Base-by-base conservation (phyloP, 2,113 vertebrate genomes). In the Xenopus laevis region DNA sequence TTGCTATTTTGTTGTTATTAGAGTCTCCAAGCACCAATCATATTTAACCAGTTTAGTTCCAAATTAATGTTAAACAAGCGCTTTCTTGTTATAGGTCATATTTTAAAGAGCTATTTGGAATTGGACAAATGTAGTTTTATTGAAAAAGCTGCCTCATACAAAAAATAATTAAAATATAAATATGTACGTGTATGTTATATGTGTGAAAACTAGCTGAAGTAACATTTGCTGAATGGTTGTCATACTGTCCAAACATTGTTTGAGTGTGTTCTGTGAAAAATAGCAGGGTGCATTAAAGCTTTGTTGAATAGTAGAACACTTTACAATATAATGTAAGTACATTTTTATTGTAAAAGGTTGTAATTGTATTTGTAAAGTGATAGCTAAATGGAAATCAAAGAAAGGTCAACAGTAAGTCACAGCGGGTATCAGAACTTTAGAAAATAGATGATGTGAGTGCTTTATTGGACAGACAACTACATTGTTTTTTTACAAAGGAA, bases 401-500 rank as follows among this genome's bases (percentile, higher is more conserved):
- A 80, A 84, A 82, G 65, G 82, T 84, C 84, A 83, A 59, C 57
- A 75, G 53, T 21, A 70, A 75, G 80, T 84, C 59, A 70, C 78
- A 81, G 65, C 11, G 84, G 78, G 78, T 82, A 64, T 63, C 63
- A 11, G 71, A 78, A 70, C 33, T 79, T 65, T 71, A 58, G 60
- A 67, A 58, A 78, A 76, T 79, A 58, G 78, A 71, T 78, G 64
- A 79, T 79, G 66, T 74, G 81, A 79, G 81, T 84, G 71, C 72
- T 74, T 11, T 55, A 30, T 68, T 77, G 68, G 79, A 79, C 78
- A 78, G 55, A 78, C 74, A 83, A 82, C 81, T 69, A 71, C 55
- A 66, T 11, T 71, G 78, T 75, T 85, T 85, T n/a, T 80, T 79
- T 87, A 68, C n/a, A 27, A 53, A 86, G 78, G 79, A 16, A 84